phyloP scores from a whole-genome alignment of 2,888 invertebrate species.

The Lasius platythorax region DNA sequence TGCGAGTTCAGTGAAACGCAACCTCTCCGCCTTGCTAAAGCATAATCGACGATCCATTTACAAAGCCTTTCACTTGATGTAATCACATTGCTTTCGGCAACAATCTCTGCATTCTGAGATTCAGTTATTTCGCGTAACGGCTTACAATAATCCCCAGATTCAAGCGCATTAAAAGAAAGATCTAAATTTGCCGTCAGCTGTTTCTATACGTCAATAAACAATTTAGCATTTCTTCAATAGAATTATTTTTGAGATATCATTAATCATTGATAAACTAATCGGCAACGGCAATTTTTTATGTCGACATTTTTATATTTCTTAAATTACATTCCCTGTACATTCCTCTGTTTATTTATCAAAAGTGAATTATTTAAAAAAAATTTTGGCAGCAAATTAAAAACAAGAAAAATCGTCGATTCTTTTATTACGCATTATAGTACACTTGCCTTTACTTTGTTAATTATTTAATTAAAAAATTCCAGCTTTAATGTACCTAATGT shows the following conservation, averaged over 20 bases:
- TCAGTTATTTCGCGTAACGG: neutral
- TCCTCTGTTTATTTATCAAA: neutral
- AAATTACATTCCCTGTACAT: neutral
- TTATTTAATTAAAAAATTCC: neutral
- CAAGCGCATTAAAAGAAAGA: neutral
- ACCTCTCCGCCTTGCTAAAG: neutral
- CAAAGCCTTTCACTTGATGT: slow-evolving; percentile 40
- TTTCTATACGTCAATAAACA: neutral
- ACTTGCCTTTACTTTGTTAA: neutral
- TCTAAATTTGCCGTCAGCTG: neutral
- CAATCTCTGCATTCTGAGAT: neutral
- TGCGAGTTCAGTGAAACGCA: slow-evolving; percentile 14
- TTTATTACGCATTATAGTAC: neutral
- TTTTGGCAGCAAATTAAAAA: neutral
- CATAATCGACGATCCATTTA: slow-evolving; percentile 11
- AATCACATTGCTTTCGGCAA: slow-evolving; percentile 33
- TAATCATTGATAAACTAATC: neutral
- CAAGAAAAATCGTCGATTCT: neutral
- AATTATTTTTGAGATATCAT: neutral
- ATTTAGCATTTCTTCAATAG: neutral
- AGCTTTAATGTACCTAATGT: neutral
- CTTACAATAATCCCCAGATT: neutral
- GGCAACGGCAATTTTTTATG: neutral
- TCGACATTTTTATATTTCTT: neutral
- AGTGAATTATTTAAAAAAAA: neutral